Conservation (phyloP, 2,888 invertebrate genomes). For the Andricus quercusramuli region DNA sequence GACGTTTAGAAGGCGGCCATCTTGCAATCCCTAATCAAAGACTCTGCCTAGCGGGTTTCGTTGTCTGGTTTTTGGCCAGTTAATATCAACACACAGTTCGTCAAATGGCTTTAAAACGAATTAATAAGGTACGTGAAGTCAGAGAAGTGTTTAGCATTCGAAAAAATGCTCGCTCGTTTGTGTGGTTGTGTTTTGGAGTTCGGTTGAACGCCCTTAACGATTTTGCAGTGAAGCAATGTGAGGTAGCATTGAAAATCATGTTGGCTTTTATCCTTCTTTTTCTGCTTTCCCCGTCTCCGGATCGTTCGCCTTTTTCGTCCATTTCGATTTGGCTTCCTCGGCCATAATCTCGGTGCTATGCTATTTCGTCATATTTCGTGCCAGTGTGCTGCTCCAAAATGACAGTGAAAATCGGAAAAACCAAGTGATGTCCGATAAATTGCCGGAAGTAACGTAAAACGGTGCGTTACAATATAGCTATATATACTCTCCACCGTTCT, state of each 20-base stretch:
- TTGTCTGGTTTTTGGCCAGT: constrained; percentile 90
- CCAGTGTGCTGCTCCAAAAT: constrained; percentile 60
- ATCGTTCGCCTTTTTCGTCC: constrained; percentile 50
- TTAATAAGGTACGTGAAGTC: constrained; percentile 91
- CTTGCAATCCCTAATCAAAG: constrained; percentile 93
- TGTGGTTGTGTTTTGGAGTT: constrained; percentile 60
- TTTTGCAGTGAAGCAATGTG: constrained; percentile 84
- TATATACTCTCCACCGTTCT: constrained; percentile 52
- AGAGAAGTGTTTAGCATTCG: neutral
- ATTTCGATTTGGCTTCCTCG: constrained; percentile 42
- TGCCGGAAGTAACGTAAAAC: constrained; percentile 79
- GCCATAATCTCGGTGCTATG: neutral
- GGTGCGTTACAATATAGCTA: constrained; percentile 51
- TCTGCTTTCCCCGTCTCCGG: constrained; percentile 53
- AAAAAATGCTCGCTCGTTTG: neutral
- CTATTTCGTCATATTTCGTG: constrained; percentile 57
- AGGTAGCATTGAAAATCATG: constrained; percentile 82
- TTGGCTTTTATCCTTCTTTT: constrained; percentile 59
- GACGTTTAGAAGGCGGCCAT: constrained; percentile 91
- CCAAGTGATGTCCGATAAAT: constrained; percentile 63
- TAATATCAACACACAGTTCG: constrained; percentile 82
- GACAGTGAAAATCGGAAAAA: constrained; percentile 66
- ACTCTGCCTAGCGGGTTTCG: constrained; percentile 90
- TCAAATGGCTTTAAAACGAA: constrained; percentile 96
- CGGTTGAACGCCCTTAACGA: constrained; percentile 81